Base-by-base conservation (phyloP, 2,888 invertebrate genomes). In the Pollenia angustigena region DNA sequence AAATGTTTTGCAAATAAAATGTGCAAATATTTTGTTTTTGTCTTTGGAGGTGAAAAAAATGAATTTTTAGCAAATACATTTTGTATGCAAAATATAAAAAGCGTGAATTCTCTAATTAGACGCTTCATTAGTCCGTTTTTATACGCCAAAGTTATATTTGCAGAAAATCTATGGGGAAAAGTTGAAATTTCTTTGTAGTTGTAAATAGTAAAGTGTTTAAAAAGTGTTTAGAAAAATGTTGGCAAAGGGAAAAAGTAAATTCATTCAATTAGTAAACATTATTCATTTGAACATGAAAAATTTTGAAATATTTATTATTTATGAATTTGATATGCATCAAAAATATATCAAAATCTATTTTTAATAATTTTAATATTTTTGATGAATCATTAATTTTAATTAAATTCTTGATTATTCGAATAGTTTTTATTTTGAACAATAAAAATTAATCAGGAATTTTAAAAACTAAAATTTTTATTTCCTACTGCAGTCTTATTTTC, bases 31-130 rank as follows among this genome's bases (percentile, higher is more conserved):
- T 69, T 79, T 58, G 6, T 32, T 69, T 18, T 69, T 50, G 11
- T 4, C 40, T 32, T 54, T 69, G n/a, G 14, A 23, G 54, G 48
- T 32, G n/a, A 71, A 40, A 44, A 7, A 42, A 62, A 62, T 32
- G 10, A 44, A 4, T 44, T 52, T 64, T 76, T 14, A 32, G 16
- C 32, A 40, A 48, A n/a, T 54, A 44, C 64, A 40, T 66, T 1
- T n/a, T 68, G 44, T 74, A 68, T 68, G 74, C 68, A 80, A 85
- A 85, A 60, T 74, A 60, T 54, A 56, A 80, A 84, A 80, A 85
- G 84, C 84, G 79, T 75, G 79, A 80, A 80, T 40, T 75, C 74
- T 52, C 74, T 85, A 68, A 80, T 80, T 85, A 85, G 79, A 74
- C 14, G 68, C 84, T 85, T 74, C 79, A 74, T 85, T 85, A 80